Evolutionary conservation across 2,888 invertebrate species (phyloP).

Genomic region (Conistra vaccinii): DNA sequence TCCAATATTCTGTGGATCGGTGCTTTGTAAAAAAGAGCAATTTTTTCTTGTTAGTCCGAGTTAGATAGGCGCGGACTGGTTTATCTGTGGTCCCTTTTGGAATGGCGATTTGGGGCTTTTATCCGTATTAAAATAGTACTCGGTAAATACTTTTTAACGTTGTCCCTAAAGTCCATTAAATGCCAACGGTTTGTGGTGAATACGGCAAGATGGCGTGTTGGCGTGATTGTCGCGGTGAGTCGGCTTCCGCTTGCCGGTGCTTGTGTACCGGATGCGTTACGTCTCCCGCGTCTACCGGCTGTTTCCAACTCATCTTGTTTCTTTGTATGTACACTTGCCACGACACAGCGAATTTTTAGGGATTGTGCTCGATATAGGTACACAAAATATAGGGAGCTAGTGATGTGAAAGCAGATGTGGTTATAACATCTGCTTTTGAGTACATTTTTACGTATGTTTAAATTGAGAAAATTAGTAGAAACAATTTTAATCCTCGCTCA

Average conservation of each 20-base stretch:
- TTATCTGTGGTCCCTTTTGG: slow-evolving; percentile 37
- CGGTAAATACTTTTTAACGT: slow-evolving; percentile 63
- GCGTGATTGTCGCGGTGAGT: slow-evolving; percentile 77
- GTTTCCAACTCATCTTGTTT: slow-evolving; percentile 77
- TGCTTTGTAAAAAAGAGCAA: slow-evolving; percentile 75
- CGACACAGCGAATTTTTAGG: slow-evolving; percentile 67
- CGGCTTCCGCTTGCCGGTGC: slow-evolving; percentile 77
- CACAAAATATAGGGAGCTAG: slow-evolving; percentile 47
- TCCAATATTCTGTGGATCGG: slow-evolving; percentile 86
- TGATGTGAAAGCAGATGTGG: slow-evolving; percentile 6
- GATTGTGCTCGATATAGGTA: slow-evolving; percentile 63
- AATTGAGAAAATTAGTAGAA: slow-evolving; percentile 34
- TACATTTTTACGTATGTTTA: slow-evolving; percentile 30
- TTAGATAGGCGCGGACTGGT: slow-evolving; percentile 57
- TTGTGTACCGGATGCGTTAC: slow-evolving; percentile 80
- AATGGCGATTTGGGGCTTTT: slow-evolving; percentile 49
- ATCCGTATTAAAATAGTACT: slow-evolving; percentile 63
- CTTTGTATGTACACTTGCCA: slow-evolving; percentile 74
- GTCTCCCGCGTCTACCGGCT: slow-evolving; percentile 73
- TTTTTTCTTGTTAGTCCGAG: slow-evolving; percentile 68
- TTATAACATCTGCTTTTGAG: slow-evolving; percentile 10
- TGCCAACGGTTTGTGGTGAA: slow-evolving; percentile 70
- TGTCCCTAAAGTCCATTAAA: slow-evolving; percentile 71
- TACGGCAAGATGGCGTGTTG: slow-evolving; percentile 76
- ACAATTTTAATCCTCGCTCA: slow-evolving; percentile 40